Evolutionary conservation across 2,888 invertebrate genomes (phyloP).

Genomic region (Spodoptera exigua): DNA sequence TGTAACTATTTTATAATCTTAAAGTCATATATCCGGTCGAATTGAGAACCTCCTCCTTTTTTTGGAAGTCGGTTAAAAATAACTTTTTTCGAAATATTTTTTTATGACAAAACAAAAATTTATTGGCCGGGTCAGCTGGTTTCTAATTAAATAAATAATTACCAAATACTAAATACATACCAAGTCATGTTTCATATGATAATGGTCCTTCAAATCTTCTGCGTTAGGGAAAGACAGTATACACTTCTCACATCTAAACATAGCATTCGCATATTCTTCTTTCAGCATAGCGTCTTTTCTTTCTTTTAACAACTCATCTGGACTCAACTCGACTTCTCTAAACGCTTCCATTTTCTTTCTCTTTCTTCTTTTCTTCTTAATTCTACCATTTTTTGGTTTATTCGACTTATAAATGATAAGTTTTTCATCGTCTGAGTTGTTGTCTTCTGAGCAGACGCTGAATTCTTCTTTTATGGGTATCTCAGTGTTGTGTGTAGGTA

Average conservation of each 20-base stretch:
- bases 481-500: conserved; percentile 20
- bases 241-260: conserved; percentile 78
- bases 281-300: conserved; percentile 60
- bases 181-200: conserved; percentile 73
- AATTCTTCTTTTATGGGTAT: conserved; percentile 22
- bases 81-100: too few relatives aligned
- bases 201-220: conserved; percentile 80
- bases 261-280: conserved; percentile 79
- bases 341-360: conserved; percentile 50
- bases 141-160: background rate
- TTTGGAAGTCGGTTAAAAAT: too few relatives aligned
- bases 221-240: conserved; percentile 76
- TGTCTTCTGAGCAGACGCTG: conserved; percentile 4
- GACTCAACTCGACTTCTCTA: conserved; percentile 68
- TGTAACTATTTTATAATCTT: too few relatives aligned
- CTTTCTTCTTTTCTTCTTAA: conserved; percentile 23
- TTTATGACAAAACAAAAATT: too few relatives aligned
- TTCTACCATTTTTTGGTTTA: conserved; percentile 13
- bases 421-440: conserved; percentile 47
- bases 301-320: conserved; percentile 72
- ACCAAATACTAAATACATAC: conserved; percentile 71
- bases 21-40: too few relatives aligned
- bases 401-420: conserved; percentile 7
- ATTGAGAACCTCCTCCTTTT: too few relatives aligned
- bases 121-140: too few relatives aligned